These are phyloP conservation scores for Macquaria australasica DNA, from an alignment of 2,113 vertebrate genomes.

Conservation along the genomic window DNA sequence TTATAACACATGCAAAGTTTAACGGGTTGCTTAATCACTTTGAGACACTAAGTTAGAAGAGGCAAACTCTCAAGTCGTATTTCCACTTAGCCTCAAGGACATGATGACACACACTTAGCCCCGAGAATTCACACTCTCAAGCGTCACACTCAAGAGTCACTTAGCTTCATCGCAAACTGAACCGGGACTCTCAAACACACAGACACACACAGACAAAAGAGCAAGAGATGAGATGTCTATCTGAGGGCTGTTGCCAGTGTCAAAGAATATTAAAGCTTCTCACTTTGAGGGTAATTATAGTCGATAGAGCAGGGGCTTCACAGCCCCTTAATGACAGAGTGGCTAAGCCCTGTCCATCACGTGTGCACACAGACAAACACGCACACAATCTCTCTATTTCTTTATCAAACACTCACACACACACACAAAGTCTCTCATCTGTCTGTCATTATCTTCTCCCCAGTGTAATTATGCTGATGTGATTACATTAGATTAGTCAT, in stretches of 20 bases:
- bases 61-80: conserved; percentile 55
- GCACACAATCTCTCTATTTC: conserved; percentile 55
- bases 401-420: conserved; percentile 51
- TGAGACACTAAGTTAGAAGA: conserved; percentile 42
- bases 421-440: conserved; percentile 73
- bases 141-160: conserved; percentile 69
- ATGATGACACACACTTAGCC: conserved; percentile 70
- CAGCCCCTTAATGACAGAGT: conserved; percentile 75
- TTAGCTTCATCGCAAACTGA: conserved; percentile 65
- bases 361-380: conserved; percentile 70
- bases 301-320: conserved; percentile 74
- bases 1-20: conserved; percentile 32
- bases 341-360: conserved; percentile 82
- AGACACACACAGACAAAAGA: conserved; percentile 60
- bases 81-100: conserved; percentile 76
- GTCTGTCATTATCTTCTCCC: conserved; percentile 80
- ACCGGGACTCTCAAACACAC: conserved; percentile 63
- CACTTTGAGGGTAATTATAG: conserved; percentile 81
- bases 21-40: conserved; percentile 46
- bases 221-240: conserved; percentile 77
- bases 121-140: conserved; percentile 54
- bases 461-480: conserved; percentile 84
- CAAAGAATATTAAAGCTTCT: conserved; percentile 81
- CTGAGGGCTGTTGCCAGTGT: conserved; percentile 69
- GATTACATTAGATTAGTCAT: conserved; percentile 85